These are phyloP conservation scores for Paedocypris sp. DNA, from an alignment of 2,113 vertebrate genomes.

Conservation along the genomic window DNA sequence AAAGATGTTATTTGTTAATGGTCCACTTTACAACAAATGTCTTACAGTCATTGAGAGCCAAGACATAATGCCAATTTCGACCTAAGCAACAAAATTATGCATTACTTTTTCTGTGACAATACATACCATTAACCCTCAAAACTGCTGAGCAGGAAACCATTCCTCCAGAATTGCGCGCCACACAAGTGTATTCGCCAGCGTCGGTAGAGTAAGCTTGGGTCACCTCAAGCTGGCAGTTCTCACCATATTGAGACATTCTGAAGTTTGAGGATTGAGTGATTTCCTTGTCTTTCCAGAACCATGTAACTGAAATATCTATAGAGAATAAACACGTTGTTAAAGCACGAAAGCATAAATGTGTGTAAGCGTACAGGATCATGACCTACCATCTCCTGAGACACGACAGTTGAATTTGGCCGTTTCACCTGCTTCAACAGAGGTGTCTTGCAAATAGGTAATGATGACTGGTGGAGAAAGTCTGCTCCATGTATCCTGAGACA, in stretches of 20 bases:
- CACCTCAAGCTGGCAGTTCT: constrained; percentile 79
- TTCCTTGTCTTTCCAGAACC: constrained; percentile 81
- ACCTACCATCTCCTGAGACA: constrained; percentile 80
- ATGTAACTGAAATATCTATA: constrained; percentile 78
- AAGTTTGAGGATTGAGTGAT: constrained; percentile 77
- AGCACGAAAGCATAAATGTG: background rate
- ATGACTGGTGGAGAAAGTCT: constrained; percentile 71
- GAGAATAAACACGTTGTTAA: constrained; percentile 3
- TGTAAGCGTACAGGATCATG: constrained; percentile 37
- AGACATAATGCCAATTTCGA: no score
- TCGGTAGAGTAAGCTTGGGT: constrained; percentile 69
- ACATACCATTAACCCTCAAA: constrained; percentile 73
- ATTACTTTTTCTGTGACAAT: no score
- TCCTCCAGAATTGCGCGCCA: constrained; percentile 77
- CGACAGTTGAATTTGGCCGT: constrained; percentile 76
- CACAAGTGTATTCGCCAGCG: constrained; percentile 81
- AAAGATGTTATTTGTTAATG: no score
- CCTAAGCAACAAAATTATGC: no score
- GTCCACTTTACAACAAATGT: no score
- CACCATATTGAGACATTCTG: constrained; percentile 82
- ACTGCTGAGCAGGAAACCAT: constrained; percentile 78
- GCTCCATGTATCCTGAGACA: constrained; percentile 66
- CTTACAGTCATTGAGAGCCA: no score
- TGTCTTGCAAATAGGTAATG: constrained; percentile 61
- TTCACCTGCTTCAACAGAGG: constrained; percentile 68